Evolutionary conservation across 2,888 invertebrate genomes (phyloP).

Genomic region (Tipula lateralis): DNA sequence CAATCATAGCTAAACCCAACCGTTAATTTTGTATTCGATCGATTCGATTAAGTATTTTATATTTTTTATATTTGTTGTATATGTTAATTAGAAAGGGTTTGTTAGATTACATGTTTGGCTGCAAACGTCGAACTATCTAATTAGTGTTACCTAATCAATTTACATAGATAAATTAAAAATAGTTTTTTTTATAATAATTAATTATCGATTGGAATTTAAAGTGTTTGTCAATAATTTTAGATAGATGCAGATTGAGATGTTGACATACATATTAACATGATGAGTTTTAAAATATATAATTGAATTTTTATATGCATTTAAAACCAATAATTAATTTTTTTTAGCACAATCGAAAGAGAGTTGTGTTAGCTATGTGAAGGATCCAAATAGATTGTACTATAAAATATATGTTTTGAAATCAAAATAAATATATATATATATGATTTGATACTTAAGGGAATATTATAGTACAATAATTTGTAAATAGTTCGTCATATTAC

Average conservation of each 20-base stretch:
- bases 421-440: too few species aligned
- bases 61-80: neutral
- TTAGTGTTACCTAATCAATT: slow-evolving; percentile 1
- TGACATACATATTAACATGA: neutral
- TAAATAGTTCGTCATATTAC: too few species aligned
- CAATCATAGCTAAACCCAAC: neutral
- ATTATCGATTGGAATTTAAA: slow-evolving; percentile 19
- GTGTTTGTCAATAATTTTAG: neutral
- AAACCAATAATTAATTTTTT: too few species aligned
- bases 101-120: slow-evolving; percentile 12
- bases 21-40: neutral
- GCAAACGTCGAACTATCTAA: neutral
- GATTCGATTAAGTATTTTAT: neutral
- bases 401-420: too few species aligned
- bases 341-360: too few species aligned
- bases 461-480: too few species aligned
- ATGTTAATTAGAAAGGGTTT: slow-evolving; percentile 13
- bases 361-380: too few species aligned
- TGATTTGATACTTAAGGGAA: too few species aligned
- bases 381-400: too few species aligned
- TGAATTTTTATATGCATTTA: neutral
- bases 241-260: neutral
- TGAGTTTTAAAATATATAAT: too few species aligned
- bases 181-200: neutral
- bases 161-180: neutral